phyloP scores from a whole-genome alignment of 2,113 vertebrate genomes.

The Mesembrinibis cayennensis region DNA sequence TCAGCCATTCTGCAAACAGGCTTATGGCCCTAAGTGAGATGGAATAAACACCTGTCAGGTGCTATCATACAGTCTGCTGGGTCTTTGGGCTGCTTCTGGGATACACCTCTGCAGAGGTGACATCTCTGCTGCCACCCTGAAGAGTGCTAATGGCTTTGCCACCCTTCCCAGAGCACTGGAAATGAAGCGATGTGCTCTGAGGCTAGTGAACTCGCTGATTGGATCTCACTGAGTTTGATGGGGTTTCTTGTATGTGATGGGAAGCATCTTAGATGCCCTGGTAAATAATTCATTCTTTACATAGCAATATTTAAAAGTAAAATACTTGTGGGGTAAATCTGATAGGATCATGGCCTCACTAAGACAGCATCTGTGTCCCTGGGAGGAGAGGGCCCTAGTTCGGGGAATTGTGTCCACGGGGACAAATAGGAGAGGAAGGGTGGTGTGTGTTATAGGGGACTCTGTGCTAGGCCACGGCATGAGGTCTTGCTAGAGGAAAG shows the following conservation, averaged over 20 bases:
- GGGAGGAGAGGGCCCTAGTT: background rate
- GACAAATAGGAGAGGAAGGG: background rate
- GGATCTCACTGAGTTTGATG: background rate
- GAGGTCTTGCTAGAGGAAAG: background rate
- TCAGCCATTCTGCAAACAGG: background rate
- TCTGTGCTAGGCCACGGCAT: background rate
- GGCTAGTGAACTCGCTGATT: background rate
- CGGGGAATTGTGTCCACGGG: background rate
- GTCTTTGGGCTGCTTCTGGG: background rate
- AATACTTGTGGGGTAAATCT: background rate
- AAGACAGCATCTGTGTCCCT: background rate
- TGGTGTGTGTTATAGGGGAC: background rate
- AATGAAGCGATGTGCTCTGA: background rate
- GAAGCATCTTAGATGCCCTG: background rate
- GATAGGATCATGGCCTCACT: background rate
- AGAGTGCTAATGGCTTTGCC: background rate
- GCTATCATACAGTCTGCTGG: background rate
- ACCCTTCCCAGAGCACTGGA: background rate
- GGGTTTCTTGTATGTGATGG: background rate
- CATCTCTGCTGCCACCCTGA: background rate
- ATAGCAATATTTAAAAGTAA: background rate
- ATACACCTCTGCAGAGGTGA: background rate
- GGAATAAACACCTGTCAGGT: conserved; percentile 4
- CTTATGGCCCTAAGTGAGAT: background rate
- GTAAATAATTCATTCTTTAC: background rate